Base-by-base conservation (phyloP, 2,888 invertebrate species). In the Hedya salicella region DNA sequence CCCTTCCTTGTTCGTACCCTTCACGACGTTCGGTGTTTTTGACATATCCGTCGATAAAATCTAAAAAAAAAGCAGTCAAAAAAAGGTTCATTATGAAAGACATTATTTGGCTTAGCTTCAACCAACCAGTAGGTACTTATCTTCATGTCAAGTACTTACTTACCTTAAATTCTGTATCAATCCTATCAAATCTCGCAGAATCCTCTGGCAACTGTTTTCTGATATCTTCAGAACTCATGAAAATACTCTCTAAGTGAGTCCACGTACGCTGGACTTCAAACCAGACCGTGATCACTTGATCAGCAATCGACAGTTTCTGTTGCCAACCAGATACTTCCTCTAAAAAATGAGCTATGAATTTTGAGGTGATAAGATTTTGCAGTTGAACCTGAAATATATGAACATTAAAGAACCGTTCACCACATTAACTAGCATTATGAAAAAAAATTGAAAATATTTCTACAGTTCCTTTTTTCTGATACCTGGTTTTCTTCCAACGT, bases 401-500 rank as follows among this genome's bases (percentile, higher is more conserved):
- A 6, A 6, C 25, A 2, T 6, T 25, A 6, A 25, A 25, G 25
- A 25, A 4, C 1, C 6, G 25, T 25, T 25, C 4, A 0, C 25
- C n/a, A n/a, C n/a, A n/a, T n/a, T n/a, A n/a, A n/a, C n/a, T n/a
- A n/a, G n/a, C n/a, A n/a, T n/a, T n/a, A n/a, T n/a, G n/a, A n/a
- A n/a, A n/a, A n/a, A n/a, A n/a, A n/a, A n/a, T n/a, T n/a, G n/a
- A n/a, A n/a, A n/a, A n/a, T n/a, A n/a, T n/a, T n/a, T n/a, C n/a
- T n/a, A n/a, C n/a, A n/a, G n/a, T n/a, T n/a, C n/a, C n/a, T n/a
- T 25, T 25, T 25, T 25, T 25, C 25, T 25, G 14, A 69, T 75
- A 96, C 97, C 95, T 99, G 99, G 92, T 99, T 99, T 82, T 99
- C 99, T 93, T 99, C 99, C 70, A 99, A 93, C 5, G 98, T 98